phyloP scores from a whole-genome alignment of 2,113 vertebrate genomes.

The Lycaon pictus region DNA sequence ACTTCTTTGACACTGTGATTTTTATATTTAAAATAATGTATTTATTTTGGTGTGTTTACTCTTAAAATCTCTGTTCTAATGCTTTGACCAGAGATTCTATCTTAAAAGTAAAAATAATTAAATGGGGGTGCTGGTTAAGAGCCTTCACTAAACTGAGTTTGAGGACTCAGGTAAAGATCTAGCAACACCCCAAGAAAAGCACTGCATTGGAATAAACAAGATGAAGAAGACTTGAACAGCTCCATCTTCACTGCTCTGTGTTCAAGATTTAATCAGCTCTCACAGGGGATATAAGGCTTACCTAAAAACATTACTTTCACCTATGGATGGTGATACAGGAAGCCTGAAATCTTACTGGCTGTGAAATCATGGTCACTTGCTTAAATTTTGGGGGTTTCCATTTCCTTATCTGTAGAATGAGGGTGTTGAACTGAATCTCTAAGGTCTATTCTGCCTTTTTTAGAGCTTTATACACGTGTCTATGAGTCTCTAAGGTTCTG shows the following conservation, averaged over 20 bases:
- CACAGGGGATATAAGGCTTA: not conserved
- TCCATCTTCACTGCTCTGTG: not conserved
- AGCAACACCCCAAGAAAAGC: not conserved
- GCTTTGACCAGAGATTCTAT: not conserved
- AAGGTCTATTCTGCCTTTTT: not conserved
- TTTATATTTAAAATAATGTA: conserved; percentile 74
- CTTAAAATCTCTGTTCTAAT: conserved; percentile 58
- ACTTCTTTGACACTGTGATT: conserved; percentile 68
- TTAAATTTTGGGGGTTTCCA: not conserved
- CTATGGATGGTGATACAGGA: not conserved
- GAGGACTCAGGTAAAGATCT: not conserved
- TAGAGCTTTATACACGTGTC: conserved; percentile 17
- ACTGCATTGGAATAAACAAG: not conserved
- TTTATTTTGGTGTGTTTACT: conserved; percentile 71
- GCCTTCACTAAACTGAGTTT: not conserved
- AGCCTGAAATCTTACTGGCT: not conserved
- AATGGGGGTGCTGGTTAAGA: not conserved
- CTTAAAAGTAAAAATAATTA: conserved; percentile 33
- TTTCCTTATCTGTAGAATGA: conserved; percentile 2
- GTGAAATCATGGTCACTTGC: not conserved
- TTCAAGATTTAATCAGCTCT: not conserved
- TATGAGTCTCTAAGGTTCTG: not conserved
- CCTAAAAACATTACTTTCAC: not conserved
- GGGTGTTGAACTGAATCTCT: not conserved
- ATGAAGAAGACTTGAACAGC: not conserved